Percentiles rank a stretch among this genome's conserved stretches.
Conservation (phyloP, 2,888 invertebrate genomes). For the Epiperipatus broadwayi region DNA sequence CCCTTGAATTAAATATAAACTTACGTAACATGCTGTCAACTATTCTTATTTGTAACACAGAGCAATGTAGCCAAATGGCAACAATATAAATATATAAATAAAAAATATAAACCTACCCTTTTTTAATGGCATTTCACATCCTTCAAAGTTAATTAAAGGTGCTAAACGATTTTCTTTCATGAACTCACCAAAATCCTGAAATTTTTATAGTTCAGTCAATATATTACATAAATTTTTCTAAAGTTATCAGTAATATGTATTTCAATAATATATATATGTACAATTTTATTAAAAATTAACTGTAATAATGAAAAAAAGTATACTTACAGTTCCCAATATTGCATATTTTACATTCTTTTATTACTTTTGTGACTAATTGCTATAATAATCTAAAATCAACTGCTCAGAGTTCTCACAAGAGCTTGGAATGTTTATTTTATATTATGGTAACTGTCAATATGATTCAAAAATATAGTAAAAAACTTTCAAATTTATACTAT, state of each 20-base stretch:
- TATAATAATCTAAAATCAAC: too few relatives aligned
- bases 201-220: conserved; percentile 11
- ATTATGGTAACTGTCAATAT: too few relatives aligned
- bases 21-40: too few relatives aligned
- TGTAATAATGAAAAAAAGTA: conserved; percentile 4
- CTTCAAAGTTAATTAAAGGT: conserved; percentile 34
- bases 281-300: conserved; percentile 5
- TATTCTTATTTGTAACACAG: too few relatives aligned
- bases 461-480: too few relatives aligned
- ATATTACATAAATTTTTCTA: conserved; percentile 10
- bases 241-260: conserved; percentile 11
- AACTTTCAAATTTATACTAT: too few relatives aligned
- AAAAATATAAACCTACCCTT: conserved; percentile 24
- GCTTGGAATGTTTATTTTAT: too few relatives aligned
- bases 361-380: too few relatives aligned
- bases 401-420: too few relatives aligned
- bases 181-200: conserved; percentile 58
- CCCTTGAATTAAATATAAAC: too few relatives aligned
- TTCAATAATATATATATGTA: conserved; percentile 10
- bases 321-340: too few relatives aligned
- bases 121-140: conserved; percentile 32
- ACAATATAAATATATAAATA: conserved; percentile 16
- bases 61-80: too few relatives aligned
- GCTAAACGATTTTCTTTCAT: conserved; percentile 63
- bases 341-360: conserved; percentile 27